Evolutionary conservation across 2,888 invertebrate genomes (phyloP).

Genomic region (Chorisops tibialis): DNA sequence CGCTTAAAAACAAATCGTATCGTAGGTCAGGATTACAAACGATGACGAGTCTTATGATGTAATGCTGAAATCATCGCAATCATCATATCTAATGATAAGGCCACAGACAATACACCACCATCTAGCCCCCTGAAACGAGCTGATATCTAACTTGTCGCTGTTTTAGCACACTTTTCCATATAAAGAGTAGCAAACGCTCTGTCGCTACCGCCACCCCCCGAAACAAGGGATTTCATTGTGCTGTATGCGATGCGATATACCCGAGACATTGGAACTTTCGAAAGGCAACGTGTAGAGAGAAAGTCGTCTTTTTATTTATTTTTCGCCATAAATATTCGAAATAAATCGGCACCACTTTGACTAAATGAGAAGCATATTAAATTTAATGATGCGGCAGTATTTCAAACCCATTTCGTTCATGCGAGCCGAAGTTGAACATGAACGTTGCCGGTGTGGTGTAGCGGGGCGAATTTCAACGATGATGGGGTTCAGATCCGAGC

Average conservation of each 20-base stretch:
- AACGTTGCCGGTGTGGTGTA: not conserved
- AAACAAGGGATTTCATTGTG: conserved; percentile 21
- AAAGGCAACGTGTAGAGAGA: conserved; percentile 29
- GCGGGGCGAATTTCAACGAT: not conserved
- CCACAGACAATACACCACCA: conserved; percentile 19
- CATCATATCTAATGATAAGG: conserved; percentile 24
- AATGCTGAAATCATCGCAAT: conserved; percentile 24
- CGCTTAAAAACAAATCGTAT: conserved; percentile 1
- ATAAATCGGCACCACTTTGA: conserved; percentile 55
- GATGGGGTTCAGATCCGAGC: not conserved
- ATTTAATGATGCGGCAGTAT: conserved; percentile 55
- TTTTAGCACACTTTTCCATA: not conserved
- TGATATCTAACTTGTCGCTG: not conserved
- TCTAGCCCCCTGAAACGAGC: conserved; percentile 14
- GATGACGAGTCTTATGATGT: conserved; percentile 19
- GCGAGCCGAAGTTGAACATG: conserved; percentile 28
- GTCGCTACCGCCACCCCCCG: too few relatives aligned
- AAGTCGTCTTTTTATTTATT: conserved; percentile 37
- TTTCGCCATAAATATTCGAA: conserved; percentile 52
- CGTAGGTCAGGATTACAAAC: conserved; percentile 14
- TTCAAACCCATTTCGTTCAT: conserved; percentile 49
- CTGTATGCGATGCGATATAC: conserved; percentile 11
- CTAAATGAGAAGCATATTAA: conserved; percentile 55
- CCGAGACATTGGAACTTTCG: conserved; percentile 31
- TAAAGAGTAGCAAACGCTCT: not conserved